Conservation (phyloP, 1,140 invertebrate genomes). For the Hypothenemus hampei region DNA sequence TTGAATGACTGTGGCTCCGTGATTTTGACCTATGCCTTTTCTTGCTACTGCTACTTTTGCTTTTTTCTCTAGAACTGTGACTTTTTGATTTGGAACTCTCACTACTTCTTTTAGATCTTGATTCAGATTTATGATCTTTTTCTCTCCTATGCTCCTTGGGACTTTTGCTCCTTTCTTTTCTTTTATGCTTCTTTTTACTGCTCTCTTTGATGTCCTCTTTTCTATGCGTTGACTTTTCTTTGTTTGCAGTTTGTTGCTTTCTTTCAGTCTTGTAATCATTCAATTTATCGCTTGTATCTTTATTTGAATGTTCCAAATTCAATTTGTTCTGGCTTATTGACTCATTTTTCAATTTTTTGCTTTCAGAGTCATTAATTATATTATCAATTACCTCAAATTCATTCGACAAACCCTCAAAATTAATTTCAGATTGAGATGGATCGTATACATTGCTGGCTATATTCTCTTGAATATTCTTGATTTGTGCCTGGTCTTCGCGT, state of each 20-base stretch:
- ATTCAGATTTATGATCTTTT: constrained; percentile 5
- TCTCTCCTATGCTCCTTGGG: constrained; percentile 3
- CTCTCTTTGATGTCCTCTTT: constrained; percentile 12
- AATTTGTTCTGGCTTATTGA: constrained; percentile 9
- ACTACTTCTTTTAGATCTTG: too few species aligned
- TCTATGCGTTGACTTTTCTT: too few species aligned
- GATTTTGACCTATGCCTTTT: constrained; percentile 10
- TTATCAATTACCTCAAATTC: constrained; percentile 47
- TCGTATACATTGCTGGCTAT: constrained; percentile 35
- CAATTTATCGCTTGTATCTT: too few species aligned
- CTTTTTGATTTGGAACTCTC: constrained; percentile 1
- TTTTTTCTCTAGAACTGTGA: not conserved
- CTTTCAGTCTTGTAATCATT: too few species aligned
- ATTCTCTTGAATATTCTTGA: constrained; percentile 35
- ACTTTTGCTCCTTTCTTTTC: constrained; percentile 5
- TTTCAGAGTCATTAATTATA: constrained; percentile 31
- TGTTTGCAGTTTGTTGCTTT: too few species aligned
- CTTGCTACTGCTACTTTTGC: constrained; percentile 13
- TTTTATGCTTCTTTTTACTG: constrained; percentile 12
- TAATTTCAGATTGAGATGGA: constrained; percentile 33
- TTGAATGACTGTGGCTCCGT: constrained; percentile 19
- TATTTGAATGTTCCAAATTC: too few species aligned
- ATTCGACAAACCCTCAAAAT: constrained; percentile 43
- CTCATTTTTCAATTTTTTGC: constrained; percentile 5
- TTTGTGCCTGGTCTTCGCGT: constrained; percentile 28